Percentiles rank a stretch among this genome's conserved stretches.
Evolutionary conservation across 1,140 invertebrate species (phyloP).

Genomic region (Orchesella cincta): DNA sequence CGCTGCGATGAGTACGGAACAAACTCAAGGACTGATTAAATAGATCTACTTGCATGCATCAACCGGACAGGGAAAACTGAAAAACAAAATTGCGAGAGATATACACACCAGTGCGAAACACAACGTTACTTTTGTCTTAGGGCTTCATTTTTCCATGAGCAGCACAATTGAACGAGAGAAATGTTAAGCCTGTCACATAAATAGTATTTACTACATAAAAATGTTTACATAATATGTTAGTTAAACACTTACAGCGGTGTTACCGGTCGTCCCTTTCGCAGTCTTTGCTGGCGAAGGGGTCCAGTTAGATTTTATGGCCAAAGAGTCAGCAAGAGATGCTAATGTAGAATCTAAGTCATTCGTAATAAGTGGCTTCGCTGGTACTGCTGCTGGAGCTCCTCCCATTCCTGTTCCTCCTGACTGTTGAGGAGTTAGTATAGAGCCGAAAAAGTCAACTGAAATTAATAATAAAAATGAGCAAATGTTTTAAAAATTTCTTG

Average conservation of each 20-base stretch:
- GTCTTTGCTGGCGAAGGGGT: slow-evolving; percentile 46
- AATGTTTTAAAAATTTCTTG: neutral
- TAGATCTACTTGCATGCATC: neutral
- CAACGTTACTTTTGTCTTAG: too few relatives aligned
- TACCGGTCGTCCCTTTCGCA: slow-evolving; percentile 45
- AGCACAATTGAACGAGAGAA: neutral
- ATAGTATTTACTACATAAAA: neutral
- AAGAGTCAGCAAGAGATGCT: slow-evolving; percentile 48
- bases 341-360: slow-evolving; percentile 49
- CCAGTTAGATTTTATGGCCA: slow-evolving; percentile 50
- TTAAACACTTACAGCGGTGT: slow-evolving; percentile 43
- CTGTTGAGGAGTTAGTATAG: slow-evolving; percentile 48
- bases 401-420: slow-evolving; percentile 32
- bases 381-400: slow-evolving; percentile 24
- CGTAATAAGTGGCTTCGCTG: slow-evolving; percentile 47
- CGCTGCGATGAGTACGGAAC: neutral
- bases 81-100: neutral
- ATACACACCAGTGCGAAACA: too few relatives aligned
- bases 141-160: neutral
- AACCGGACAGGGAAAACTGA: slow-evolving; percentile 8
- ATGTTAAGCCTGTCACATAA: neutral
- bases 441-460: slow-evolving; percentile 51
- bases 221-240: neutral
- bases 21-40: neutral
- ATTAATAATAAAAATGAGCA: slow-evolving; percentile 38